phyloP scores from a whole-genome alignment of 1,140 invertebrate genomes.

The Vanessa atalanta region DNA sequence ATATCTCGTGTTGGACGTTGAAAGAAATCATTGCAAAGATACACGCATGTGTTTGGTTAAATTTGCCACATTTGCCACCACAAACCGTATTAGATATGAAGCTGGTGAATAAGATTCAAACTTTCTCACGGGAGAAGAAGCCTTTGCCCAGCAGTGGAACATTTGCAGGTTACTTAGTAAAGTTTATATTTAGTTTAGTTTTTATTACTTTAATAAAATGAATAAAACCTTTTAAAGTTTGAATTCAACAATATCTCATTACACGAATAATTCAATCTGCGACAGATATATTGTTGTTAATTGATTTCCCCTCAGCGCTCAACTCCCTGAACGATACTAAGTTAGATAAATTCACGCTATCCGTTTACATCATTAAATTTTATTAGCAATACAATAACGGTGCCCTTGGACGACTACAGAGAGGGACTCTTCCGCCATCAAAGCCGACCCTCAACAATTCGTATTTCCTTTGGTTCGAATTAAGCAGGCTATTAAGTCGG shows the following conservation, averaged over 20 bases:
- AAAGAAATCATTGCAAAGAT: too few species aligned
- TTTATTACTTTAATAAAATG: background rate
- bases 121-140: too few species aligned
- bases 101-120: too few species aligned
- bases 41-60: too few species aligned
- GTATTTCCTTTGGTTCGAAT: slow-evolving; percentile 77
- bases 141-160: too few species aligned
- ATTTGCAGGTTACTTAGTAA: background rate
- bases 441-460: slow-evolving; percentile 67
- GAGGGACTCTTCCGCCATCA: slow-evolving; percentile 65
- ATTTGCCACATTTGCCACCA: too few species aligned
- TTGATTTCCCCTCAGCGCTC: slow-evolving; percentile 68
- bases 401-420: slow-evolving; percentile 56
- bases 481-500: slow-evolving; percentile 77
- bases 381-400: slow-evolving; percentile 75
- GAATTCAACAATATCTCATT: slow-evolving; percentile 58
- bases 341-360: slow-evolving; percentile 76
- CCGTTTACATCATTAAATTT: slow-evolving; percentile 81
- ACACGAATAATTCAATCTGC: slow-evolving; percentile 60
- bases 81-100: too few species aligned
- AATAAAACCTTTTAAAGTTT: slow-evolving; percentile 27
- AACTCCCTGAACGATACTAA: slow-evolving; percentile 54
- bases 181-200: background rate
- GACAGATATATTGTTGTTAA: slow-evolving; percentile 66
- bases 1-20: too few species aligned